Percentiles rank a stretch among this genome's conserved stretches.
phyloP scores from a whole-genome alignment of 64 coral and sea anemone genomes.

The Orbicella faveolata region DNA sequence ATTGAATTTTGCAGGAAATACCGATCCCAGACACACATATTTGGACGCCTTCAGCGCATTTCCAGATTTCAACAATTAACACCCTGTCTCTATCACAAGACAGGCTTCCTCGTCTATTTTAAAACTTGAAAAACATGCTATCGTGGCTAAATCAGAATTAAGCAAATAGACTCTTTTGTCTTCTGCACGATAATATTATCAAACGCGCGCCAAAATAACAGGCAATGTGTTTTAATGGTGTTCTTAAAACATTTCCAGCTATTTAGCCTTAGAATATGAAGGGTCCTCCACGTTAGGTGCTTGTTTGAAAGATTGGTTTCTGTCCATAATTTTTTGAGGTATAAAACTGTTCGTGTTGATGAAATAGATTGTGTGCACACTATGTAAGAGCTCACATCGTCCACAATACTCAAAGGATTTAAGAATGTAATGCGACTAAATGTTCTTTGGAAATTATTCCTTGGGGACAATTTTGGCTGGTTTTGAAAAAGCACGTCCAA shows the following conservation, averaged over 20 bases:
- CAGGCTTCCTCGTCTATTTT: background rate
- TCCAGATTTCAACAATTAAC: background rate
- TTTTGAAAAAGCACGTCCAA: background rate
- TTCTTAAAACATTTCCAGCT: background rate
- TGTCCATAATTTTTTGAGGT: background rate
- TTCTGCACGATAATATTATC: background rate
- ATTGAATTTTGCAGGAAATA: constrained; percentile 29
- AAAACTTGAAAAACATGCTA: background rate
- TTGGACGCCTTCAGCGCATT: background rate
- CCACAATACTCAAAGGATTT: constrained; percentile 38
- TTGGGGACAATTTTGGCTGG: constrained; percentile 28
- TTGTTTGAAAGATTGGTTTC: background rate
- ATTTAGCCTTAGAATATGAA: background rate
- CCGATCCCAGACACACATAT: background rate
- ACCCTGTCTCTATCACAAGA: background rate
- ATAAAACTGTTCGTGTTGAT: constrained; percentile 5
- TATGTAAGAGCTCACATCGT: background rate
- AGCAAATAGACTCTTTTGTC: background rate
- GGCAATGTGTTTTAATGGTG: background rate
- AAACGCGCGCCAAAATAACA: background rate
- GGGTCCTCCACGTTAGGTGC: background rate
- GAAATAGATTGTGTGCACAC: background rate
- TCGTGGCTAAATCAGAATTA: background rate
- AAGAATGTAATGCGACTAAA: background rate
- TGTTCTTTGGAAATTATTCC: constrained; percentile 29